phyloP scores from a whole-genome alignment of 2,888 invertebrate species.

The Andrena chrysosceles region DNA sequence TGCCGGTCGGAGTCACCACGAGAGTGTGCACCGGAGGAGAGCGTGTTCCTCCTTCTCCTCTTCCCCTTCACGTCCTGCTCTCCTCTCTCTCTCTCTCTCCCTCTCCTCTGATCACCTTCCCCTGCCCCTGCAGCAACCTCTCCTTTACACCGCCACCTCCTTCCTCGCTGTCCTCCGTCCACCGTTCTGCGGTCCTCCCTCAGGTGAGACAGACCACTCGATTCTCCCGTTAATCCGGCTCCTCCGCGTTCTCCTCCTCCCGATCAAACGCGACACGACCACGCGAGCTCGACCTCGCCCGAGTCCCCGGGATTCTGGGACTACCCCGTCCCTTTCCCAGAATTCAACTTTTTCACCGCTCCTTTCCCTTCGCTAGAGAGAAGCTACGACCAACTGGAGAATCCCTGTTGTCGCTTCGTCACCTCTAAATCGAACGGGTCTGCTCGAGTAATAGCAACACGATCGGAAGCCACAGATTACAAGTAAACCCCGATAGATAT shows the following conservation, averaged over 20 bases:
- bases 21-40: constrained; percentile 75
- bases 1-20: constrained; percentile 77
- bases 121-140: constrained; percentile 32
- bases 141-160: constrained; percentile 32
- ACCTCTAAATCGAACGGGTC: background rate
- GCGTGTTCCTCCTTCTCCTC: constrained; percentile 68
- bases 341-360: background rate
- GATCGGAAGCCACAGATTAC: constrained; percentile 34
- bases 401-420: too few species aligned
- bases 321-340: background rate
- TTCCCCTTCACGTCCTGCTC: constrained; percentile 35
- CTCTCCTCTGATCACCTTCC: constrained; percentile 28
- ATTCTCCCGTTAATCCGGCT: constrained; percentile 71
- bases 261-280: constrained; percentile 36
- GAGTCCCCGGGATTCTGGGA: constrained; percentile 44
- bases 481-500: background rate
- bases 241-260: constrained; percentile 32
- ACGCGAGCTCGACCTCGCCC: constrained; percentile 50
- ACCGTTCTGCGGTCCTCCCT: constrained; percentile 68
- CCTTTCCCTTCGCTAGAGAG: background rate
- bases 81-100: constrained; percentile 16
- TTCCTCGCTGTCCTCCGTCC: constrained; percentile 59
- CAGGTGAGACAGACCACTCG: constrained; percentile 59
- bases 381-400: background rate
- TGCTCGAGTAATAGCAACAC: background rate